Base-by-base conservation (phyloP, 2,797 vertebrate genomes). In the Cichlasoma orientale region DNA sequence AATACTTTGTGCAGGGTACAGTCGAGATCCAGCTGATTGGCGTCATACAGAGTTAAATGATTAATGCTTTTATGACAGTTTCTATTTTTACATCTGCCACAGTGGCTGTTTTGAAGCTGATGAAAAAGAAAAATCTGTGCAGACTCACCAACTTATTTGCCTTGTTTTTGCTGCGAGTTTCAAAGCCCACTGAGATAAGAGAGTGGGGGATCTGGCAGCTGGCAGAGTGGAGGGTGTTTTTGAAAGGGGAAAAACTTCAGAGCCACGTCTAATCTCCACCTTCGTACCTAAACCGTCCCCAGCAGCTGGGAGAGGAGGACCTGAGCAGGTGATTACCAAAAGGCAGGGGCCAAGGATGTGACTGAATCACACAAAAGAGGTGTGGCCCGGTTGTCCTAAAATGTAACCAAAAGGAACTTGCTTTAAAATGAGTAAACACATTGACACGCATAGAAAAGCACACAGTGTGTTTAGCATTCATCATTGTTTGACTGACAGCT, bases 181-280 rank as follows among this genome's bases (percentile, higher is more conserved):
- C 85, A 88, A 90, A 92, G 63, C 72, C 54, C 38, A 12, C 77
- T 11, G 85, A 86, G 89, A 93, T 88, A 75, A 84, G 80, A 83
- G 77, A 80, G 69, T 4, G 54, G 76, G 44, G 84, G 74, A 87
- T 78, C 75, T 74, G 85, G 88, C 92, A 92, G 86, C 90, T 94
- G 90, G 84, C 82, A 80, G 83, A 90, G 78, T 44, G 81, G 76
- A 90, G 74, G 82, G 82, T 90, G 86, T 89, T 90, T 92, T 85
- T 85, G 74, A 88, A 85, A 84, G 79, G 52, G 52, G 41, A 74
- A 57, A 87, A 92, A 93, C 91, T 90, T 93, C 90, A 91, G 87
- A 91, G 88, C 54, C 72, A 59, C 2, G 13, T 93, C 92, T 91
- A 92, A 92, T 94, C 91, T 87, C 80, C 84, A 86, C 82, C 84